These are phyloP conservation scores for Drosophila grimshawi DNA, from an alignment of 1,140 invertebrate genomes.

Conservation along the genomic window DNA sequence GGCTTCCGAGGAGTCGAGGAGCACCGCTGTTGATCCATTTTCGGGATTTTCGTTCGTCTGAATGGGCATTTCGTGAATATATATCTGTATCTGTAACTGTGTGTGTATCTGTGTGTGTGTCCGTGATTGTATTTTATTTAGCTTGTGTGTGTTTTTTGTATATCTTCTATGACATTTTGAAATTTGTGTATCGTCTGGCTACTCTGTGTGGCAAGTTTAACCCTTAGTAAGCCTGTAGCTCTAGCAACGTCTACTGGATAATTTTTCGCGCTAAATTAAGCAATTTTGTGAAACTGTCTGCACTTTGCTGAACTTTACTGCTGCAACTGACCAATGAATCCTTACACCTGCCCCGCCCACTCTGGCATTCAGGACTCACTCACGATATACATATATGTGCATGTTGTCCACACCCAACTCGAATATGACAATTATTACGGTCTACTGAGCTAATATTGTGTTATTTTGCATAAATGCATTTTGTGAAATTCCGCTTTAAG, in stretches of 20 bases:
- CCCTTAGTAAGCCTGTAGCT: slow-evolving; percentile 21
- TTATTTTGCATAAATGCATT: slow-evolving; percentile 73
- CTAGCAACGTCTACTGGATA: slow-evolving; percentile 43
- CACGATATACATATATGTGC: slow-evolving; percentile 14
- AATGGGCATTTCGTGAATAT: slow-evolving; percentile 10
- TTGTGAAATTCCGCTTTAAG: slow-evolving; percentile 12
- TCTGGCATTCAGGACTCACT: slow-evolving; percentile 7
- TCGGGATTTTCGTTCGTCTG: slow-evolving; percentile 1
- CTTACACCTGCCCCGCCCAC: background rate
- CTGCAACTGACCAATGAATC: slow-evolving; percentile 15
- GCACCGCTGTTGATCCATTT: background rate
- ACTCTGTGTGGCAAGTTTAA: slow-evolving; percentile 17
- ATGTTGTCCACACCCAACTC: slow-evolving; percentile 42
- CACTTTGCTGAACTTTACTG: slow-evolving; percentile 30
- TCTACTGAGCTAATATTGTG: slow-evolving; percentile 67
- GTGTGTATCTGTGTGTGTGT: background rate
- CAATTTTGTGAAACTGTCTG: slow-evolving; percentile 63
- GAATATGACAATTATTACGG: slow-evolving; percentile 77
- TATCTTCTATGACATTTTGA: slow-evolving; percentile 15
- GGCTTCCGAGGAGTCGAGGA: background rate
- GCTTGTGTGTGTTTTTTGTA: slow-evolving; percentile 9
- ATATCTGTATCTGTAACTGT: background rate
- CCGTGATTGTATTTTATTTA: background rate
- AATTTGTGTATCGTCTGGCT: slow-evolving; percentile 7
- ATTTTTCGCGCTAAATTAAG: slow-evolving; percentile 80